Percentiles rank a stretch among this genome's conserved stretches.
Conservation (phyloP, 1,140 invertebrate species). For the Steinernema feltiae region DNA sequence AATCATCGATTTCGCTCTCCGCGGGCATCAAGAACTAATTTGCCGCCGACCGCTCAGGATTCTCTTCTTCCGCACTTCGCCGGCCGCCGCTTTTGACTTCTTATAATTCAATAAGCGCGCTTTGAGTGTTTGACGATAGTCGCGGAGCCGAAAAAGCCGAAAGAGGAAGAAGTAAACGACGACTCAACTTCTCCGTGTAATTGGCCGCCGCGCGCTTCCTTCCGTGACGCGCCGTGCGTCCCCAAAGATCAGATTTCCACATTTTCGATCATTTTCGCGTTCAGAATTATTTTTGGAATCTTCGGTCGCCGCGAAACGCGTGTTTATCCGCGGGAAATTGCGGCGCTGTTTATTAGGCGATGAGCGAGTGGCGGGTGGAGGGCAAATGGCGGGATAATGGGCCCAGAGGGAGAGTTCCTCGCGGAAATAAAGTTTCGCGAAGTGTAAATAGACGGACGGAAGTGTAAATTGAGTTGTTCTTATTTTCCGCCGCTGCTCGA, state of each 20-base stretch:
- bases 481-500: no score
- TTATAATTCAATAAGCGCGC: constrained; percentile 6
- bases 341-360: background rate
- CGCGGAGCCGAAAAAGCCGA: background rate
- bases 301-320: background rate
- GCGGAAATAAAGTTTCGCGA: background rate
- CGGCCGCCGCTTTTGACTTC: background rate
- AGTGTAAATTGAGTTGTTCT: constrained; percentile 11
- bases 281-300: background rate
- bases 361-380: constrained; percentile 14
- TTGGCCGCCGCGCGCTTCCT: no score
- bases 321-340: background rate
- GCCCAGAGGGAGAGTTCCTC: background rate
- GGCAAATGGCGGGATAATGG: constrained; percentile 7
- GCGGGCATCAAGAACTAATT: background rate
- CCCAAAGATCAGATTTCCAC: no score
- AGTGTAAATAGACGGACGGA: constrained; percentile 4
- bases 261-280: no score
- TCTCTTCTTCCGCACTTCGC: background rate
- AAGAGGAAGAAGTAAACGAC: no score
- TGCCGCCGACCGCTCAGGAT: constrained; percentile 5
- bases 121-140: background rate
- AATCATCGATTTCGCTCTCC: background rate
- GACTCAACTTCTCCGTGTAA: no score
- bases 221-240: no score